phyloP scores from a whole-genome alignment of 2,797 vertebrate genomes.

The Hylomyscus alleni region DNA sequence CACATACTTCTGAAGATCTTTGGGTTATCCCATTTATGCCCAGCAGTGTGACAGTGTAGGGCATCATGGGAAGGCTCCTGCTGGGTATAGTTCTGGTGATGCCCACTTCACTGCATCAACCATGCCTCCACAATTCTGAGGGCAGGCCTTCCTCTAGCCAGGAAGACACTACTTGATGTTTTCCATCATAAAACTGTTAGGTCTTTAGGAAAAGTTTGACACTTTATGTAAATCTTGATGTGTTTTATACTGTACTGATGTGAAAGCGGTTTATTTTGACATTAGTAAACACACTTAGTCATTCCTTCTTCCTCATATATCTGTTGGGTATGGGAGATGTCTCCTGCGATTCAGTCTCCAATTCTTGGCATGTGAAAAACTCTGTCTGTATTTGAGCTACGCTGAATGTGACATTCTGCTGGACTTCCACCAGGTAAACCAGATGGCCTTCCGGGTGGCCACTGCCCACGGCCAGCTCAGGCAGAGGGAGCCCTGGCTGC shows the following conservation, averaged over 20 bases:
- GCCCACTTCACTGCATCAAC: not conserved
- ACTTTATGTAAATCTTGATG: not conserved
- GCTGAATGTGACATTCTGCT: not conserved
- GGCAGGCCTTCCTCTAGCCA: not conserved
- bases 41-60: not conserved
- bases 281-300: not conserved
- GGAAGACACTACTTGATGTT: not conserved
- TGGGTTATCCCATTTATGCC: no score
- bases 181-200: not conserved
- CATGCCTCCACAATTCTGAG: not conserved
- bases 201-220: not conserved
- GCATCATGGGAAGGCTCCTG: not conserved
- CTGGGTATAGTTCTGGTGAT: no score
- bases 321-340: not conserved
- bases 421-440: not conserved
- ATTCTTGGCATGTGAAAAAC: fast-evolving
- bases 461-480: not conserved
- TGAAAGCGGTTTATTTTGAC: not conserved
- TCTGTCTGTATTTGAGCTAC: not conserved
- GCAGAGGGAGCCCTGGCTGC: not conserved
- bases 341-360: not conserved
- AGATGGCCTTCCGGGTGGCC: slow-evolving; percentile 27
- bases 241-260: not conserved
- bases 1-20: no score
- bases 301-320: not conserved